Evolutionary conservation across 2,113 vertebrate genomes (phyloP), one percentile per base, ranked within the genome.

Genomic region (Stigmatopora nigra): DNA sequence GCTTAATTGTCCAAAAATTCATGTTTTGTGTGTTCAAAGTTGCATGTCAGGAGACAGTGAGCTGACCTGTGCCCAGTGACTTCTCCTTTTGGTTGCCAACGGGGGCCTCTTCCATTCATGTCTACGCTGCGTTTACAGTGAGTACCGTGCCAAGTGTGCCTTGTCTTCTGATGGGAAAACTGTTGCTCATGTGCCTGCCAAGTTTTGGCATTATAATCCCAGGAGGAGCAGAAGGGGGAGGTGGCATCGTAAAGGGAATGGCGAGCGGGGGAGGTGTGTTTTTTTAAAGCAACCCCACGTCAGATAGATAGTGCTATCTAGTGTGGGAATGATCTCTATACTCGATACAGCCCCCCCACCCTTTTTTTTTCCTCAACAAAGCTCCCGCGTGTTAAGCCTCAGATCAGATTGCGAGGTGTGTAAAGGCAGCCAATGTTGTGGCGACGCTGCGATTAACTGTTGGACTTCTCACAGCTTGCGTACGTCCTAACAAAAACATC

Each of bases 121-220:
- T 86, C 83, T 84, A 78, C 79, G 77, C 70, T 72, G 66, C 53
- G 81, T 82, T 88, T 87, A 89, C 88, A 87, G 85, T 80, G 53
- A 56, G 81, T 58, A 59, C 74, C 81, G 82, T 91, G 88, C 87
- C 88, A 90, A 87, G 84, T 76, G 72, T 69, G 82, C 82, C 82
- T 68, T 82, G 77, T 81, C 79, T 77, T 14, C 84, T 82, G 85
- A 88, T 90, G 89, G 89, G 86, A 91, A 56, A 91, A 88, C 88
- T 89, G 87, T 90, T 89, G 82, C 88, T 89, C 83, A 78, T 84
- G 72, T 70, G 75, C 84, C 81, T 91, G 91, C 90, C 91, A 92
- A 90, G 88, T 88, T 90, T 89, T 86, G 82, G 84, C 86, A 88
- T 91, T 84, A 86, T 84, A 81, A 73, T 75, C 78, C 77, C 63